Conservation (phyloP, 2,888 invertebrate species). For the Xanthorhoe spadicearia region DNA sequence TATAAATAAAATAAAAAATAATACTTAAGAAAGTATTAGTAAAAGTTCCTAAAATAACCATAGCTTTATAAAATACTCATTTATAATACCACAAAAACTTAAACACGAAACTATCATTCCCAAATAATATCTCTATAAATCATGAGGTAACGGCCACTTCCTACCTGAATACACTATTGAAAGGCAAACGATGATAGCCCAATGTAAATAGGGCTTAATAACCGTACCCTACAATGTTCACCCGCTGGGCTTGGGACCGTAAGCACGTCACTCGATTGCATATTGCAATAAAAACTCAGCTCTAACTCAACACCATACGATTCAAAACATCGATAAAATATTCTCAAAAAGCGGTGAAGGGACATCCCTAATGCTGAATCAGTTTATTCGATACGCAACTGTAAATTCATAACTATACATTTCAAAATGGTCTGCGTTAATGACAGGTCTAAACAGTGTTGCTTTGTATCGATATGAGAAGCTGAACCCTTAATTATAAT, state of each 20-base stretch:
- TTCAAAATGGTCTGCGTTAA: constrained; percentile 1
- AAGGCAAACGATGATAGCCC: constrained; percentile 67
- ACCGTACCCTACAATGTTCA: constrained; percentile 74
- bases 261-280: constrained; percentile 18
- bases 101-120: no score
- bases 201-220: constrained; percentile 82
- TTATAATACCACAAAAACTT: no score
- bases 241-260: constrained; percentile 63
- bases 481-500: constrained; percentile 81
- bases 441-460: not conserved
- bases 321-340: not conserved
- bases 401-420: not conserved
- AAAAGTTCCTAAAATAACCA: no score
- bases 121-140: constrained; percentile 36
- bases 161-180: constrained; percentile 58
- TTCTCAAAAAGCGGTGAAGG: not conserved
- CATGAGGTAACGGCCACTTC: constrained; percentile 45
- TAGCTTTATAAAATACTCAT: no score
- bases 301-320: constrained; percentile 6
- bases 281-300: constrained; percentile 15
- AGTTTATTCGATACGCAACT: constrained; percentile 2
- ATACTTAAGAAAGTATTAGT: no score
- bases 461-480: not conserved
- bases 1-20: no score
- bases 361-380: not conserved